Conservation (phyloP, 2,113 vertebrate genomes). For the Corythoichthys intestinalis region DNA sequence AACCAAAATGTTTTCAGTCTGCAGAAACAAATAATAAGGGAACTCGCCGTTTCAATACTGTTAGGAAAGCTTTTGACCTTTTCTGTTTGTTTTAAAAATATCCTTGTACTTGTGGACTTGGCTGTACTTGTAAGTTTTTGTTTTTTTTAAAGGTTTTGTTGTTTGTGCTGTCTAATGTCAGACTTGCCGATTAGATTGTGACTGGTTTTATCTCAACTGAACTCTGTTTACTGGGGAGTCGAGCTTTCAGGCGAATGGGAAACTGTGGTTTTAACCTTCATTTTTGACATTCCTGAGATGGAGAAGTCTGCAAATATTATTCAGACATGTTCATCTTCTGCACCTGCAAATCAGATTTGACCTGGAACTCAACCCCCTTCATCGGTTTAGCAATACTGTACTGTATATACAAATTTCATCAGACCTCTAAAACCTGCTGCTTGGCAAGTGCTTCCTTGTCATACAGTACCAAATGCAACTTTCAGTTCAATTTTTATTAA, state of each 20-base stretch:
- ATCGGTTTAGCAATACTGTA: not conserved
- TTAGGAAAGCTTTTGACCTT: not conserved
- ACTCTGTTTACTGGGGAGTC: conserved; percentile 8
- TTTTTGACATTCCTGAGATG: conserved; percentile 47
- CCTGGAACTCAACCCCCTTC: conserved; percentile 33
- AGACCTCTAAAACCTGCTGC: not conserved
- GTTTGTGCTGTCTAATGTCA: conserved; percentile 9
- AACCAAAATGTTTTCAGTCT: not conserved
- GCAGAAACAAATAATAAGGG: not conserved
- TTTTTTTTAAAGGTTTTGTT: conserved; percentile 2
- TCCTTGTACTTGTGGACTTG: not conserved
- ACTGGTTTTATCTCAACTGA: conserved; percentile 30
- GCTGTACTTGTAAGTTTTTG: not conserved
- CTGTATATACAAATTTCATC: not conserved
- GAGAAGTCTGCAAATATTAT: conserved; percentile 59
- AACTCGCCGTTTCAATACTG: not conserved
- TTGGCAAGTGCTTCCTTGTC: too few relatives aligned
- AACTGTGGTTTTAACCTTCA: conserved; percentile 29
- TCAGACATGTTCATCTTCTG: conserved; percentile 39
- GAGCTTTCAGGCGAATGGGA: conserved; percentile 39
- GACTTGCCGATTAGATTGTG: conserved; percentile 16
- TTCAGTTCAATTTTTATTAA: too few relatives aligned
- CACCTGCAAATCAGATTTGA: conserved; percentile 40
- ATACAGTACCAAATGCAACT: too few relatives aligned
- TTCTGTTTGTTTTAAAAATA: not conserved